Base-by-base conservation (phyloP, 2,113 vertebrate species). In the Corythoichthys haematopterus region DNA sequence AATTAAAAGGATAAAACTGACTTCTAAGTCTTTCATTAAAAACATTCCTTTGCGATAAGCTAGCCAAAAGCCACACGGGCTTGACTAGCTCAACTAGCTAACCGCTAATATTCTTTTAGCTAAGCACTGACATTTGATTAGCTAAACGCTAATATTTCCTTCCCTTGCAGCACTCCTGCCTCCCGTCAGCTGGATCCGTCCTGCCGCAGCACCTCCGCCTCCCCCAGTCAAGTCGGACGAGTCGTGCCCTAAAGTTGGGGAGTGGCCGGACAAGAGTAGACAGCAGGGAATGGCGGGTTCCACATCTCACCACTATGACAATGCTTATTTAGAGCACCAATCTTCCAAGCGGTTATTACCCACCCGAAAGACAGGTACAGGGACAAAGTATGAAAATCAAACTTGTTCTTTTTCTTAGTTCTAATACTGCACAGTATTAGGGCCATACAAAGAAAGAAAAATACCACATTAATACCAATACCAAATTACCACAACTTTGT, bases 111-210 rank as follows among this genome's bases (percentile, higher is more conserved):
- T 43, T 43, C 40, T 43, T 43, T 43, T 8, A 43, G 40, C 40
- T 43, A 43, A 43, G 20, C 20, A 28, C 20, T 28, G 20, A 28
- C 9, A 43, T 43, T 43, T 8, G 40, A 43, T 43, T 5, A 43
- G 40, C 40, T 43, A 65, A 72, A 67, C 70, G 12, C 6, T 36
- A 40, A 28, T 45, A 20, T 72, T 10, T 79, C 9, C 12, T 3
- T 78, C 43, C 28, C 40, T 68, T 71, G 60, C 50, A 91, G 90
- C 90, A 45, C 88, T 91, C 67, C 78, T 91, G 36, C 88, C 90
- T 66, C 90, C 84, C 15, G 35, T 46, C 28, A 84, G 73, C 53
- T 47, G 72, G 64, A 1, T 75, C 12, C 82, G 80, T 64, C 84
- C 88, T 45, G 10, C 64, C 10, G n/a, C 0, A 1, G 72, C 86